Evolutionary conservation across 1,140 invertebrate genomes (phyloP).

Genomic region (Leptopilina clavipes): DNA sequence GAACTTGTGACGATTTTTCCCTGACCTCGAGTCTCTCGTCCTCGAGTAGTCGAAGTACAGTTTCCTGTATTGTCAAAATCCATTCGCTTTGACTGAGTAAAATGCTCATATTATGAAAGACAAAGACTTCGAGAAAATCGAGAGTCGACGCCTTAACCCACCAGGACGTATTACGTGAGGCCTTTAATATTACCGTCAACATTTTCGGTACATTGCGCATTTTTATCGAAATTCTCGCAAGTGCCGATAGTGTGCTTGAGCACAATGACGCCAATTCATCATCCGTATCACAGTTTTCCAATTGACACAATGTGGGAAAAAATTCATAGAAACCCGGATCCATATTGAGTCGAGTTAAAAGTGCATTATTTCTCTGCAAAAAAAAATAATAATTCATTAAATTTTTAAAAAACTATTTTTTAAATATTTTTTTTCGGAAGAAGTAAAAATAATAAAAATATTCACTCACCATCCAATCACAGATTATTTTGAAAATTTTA

Average conservation of each 20-base stretch:
- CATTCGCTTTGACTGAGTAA: slow-evolving; percentile 78
- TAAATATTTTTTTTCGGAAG: not conserved
- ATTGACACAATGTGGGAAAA: slow-evolving; percentile 81
- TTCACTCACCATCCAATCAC: slow-evolving; percentile 57
- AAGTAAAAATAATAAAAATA: slow-evolving; percentile 20
- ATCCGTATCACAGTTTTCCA: slow-evolving; percentile 87
- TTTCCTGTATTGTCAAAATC: slow-evolving; percentile 76
- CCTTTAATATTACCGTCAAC: slow-evolving; percentile 73
- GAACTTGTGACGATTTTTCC: slow-evolving; percentile 85
- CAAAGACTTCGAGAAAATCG: slow-evolving; percentile 85
- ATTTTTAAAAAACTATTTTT: not conserved
- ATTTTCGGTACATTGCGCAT: slow-evolving; percentile 74
- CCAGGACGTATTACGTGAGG: slow-evolving; percentile 82
- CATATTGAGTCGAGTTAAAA: slow-evolving; percentile 72
- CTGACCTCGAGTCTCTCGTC: slow-evolving; percentile 86
- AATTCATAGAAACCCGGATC: slow-evolving; percentile 78
- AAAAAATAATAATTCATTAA: slow-evolving; percentile 53
- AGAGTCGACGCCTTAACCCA: slow-evolving; percentile 83
- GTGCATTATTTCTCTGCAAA: slow-evolving; percentile 76
- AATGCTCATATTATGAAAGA: slow-evolving; percentile 89
- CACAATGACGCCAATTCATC: slow-evolving; percentile 86
- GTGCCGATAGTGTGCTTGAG: slow-evolving; percentile 78
- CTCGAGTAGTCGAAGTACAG: slow-evolving; percentile 80
- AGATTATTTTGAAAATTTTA: slow-evolving; percentile 73
- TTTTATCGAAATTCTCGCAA: slow-evolving; percentile 78